Evolutionary conservation across 2,113 vertebrate genomes (phyloP).

Genomic region (Ictalurus furcatus): DNA sequence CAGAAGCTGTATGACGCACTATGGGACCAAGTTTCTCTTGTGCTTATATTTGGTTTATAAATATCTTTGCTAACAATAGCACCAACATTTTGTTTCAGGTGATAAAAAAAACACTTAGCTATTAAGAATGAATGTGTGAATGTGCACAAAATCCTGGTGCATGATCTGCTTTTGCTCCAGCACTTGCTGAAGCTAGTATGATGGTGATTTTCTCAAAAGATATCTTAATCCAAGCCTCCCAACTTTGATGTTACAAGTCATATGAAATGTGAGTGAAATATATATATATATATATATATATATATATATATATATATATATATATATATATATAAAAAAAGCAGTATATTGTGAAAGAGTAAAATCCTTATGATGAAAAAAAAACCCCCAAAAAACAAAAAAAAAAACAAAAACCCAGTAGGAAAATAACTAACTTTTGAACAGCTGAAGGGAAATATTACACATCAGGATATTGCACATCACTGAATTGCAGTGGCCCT

Average conservation of each 20-base stretch:
- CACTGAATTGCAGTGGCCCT: too few species aligned
- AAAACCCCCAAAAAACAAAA: too few species aligned
- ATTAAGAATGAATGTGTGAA: neutral
- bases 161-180: neutral
- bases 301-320: too few species aligned
- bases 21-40: constrained; percentile 1
- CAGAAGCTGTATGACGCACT: constrained; percentile 2
- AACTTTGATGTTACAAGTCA: neutral
- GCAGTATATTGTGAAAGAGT: too few species aligned
- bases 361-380: too few species aligned
- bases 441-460: too few species aligned
- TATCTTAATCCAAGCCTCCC: neutral
- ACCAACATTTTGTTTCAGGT: neutral
- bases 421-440: too few species aligned
- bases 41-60: constrained; percentile 2
- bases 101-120: neutral
- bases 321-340: too few species aligned
- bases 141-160: neutral
- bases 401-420: too few species aligned
- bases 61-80: neutral
- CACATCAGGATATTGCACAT: too few species aligned
- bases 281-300: too few species aligned
- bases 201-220: neutral
- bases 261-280: neutral
- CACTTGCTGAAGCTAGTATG: neutral